Conservation (phyloP, 2,888 invertebrate genomes). For the Tenthredo mesomela region DNA sequence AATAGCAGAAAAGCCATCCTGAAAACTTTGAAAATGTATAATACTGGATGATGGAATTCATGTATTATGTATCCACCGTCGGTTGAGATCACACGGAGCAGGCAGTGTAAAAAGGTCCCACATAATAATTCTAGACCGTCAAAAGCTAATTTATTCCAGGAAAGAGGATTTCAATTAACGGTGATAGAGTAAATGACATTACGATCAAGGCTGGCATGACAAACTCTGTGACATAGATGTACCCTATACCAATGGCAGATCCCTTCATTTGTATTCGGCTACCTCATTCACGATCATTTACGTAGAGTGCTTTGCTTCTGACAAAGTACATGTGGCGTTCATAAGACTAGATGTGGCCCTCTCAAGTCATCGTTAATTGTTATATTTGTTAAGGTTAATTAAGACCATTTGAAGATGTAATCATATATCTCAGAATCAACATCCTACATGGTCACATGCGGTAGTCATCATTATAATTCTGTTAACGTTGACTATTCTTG, state of each 20-base stretch:
- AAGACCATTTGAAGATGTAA: not conserved
- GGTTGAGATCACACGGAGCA: not conserved
- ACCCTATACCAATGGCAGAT: not conserved
- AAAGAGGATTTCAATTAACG: constrained; percentile 5
- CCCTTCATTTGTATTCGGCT: not conserved
- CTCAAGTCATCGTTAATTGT: not conserved
- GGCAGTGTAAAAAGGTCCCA: not conserved
- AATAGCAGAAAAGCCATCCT: not conserved
- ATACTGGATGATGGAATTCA: constrained; percentile 19
- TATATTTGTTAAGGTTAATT: not conserved
- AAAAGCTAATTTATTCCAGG: not conserved
- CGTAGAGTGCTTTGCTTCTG: constrained; percentile 3
- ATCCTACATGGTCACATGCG: not conserved
- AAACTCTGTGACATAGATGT: not conserved
- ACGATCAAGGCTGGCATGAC: not conserved
- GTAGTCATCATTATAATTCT: not conserved
- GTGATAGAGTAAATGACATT: not conserved
- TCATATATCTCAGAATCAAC: not conserved
- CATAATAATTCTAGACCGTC: not conserved
- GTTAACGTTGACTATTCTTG: not conserved
- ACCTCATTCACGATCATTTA: not conserved
- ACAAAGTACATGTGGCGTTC: not conserved
- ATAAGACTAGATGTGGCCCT: not conserved
- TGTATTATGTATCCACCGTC: not conserved
- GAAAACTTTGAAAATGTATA: not conserved